A percentile compares a stretch with the other conserved stretches of the same genome.
These are phyloP conservation scores for Drosophila saltans DNA, from an alignment of 1,140 invertebrate species.

Conservation along the genomic window DNA sequence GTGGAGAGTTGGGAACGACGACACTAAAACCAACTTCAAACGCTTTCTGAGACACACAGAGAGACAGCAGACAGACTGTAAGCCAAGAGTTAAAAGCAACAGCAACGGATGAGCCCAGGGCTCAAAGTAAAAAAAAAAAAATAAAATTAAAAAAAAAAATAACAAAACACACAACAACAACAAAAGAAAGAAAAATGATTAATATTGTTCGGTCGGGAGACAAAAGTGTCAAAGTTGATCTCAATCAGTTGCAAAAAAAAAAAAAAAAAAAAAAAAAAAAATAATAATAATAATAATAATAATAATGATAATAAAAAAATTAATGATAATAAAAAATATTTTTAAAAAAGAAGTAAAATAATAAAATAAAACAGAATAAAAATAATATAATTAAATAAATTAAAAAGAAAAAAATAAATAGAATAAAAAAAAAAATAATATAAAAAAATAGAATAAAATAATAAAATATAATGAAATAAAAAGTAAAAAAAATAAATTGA, in stretches of 20 bases:
- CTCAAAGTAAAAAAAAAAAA: slow-evolving; percentile 11
- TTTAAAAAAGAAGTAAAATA: no score
- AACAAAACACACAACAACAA: neutral
- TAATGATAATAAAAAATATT: no score
- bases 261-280: no score
- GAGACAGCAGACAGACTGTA: slow-evolving; percentile 4
- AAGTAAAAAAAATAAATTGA: no score
- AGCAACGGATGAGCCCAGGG: slow-evolving; percentile 46
- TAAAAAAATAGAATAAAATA: no score
- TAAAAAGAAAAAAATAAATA: no score
- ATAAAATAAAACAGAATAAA: no score
- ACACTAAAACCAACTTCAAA: slow-evolving; percentile 18
- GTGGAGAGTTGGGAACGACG: slow-evolving; percentile 14
- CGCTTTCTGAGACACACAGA: neutral
- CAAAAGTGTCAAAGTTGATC: slow-evolving; percentile 27
- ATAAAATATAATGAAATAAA: no score
- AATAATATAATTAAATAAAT: no score
- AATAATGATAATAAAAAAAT: no score
- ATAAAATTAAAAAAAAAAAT: neutral
- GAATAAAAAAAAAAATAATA: no score
- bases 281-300: no score
- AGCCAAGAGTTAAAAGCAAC: slow-evolving; percentile 20
- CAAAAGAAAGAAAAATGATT: slow-evolving; percentile 44
- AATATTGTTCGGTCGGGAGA: slow-evolving; percentile 42
- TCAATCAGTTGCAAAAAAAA: neutral